These are phyloP conservation scores for Tinea trinotella DNA, from an alignment of 2,888 invertebrate genomes.

Conservation along the genomic window DNA sequence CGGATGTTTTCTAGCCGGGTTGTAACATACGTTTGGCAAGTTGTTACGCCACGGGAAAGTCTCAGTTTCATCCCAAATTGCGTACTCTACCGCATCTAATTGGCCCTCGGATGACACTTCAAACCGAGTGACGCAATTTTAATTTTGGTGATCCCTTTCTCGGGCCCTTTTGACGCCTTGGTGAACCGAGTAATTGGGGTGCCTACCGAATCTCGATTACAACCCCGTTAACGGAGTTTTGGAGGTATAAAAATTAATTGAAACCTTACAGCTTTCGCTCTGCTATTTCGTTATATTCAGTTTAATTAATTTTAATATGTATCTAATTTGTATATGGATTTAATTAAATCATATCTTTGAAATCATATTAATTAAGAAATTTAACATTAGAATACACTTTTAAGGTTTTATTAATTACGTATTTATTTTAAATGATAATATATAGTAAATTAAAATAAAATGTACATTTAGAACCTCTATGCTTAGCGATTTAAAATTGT, in stretches of 20 bases:
- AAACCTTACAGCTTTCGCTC: not conserved
- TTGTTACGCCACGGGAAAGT: not conserved
- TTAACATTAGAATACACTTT: not conserved
- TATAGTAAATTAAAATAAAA: too few species aligned
- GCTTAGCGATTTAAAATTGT: too few species aligned
- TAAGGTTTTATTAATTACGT: not conserved
- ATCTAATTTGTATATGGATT: not conserved
- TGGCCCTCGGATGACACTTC: constrained; percentile 34
- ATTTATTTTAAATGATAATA: not conserved
- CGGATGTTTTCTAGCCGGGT: not conserved
- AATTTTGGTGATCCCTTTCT: constrained; percentile 26
- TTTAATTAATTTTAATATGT: constrained; percentile 1
- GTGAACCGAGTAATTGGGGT: constrained; percentile 47
- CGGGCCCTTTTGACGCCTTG: constrained; percentile 30
- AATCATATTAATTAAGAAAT: not conserved
- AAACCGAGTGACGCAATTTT: constrained; percentile 27
- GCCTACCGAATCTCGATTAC: constrained; percentile 22
- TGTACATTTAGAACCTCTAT: too few species aligned
- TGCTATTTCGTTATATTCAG: constrained; percentile 1
- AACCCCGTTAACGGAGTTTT: constrained; percentile 8
- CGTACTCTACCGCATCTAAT: constrained; percentile 25
- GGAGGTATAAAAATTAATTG: constrained; percentile 12
- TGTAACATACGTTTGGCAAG: not conserved
- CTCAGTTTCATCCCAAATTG: constrained; percentile 11
- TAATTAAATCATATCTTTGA: not conserved